Evolutionary conservation across 2,888 invertebrate species (phyloP).

Genomic region (Eristalinus aeneus): DNA sequence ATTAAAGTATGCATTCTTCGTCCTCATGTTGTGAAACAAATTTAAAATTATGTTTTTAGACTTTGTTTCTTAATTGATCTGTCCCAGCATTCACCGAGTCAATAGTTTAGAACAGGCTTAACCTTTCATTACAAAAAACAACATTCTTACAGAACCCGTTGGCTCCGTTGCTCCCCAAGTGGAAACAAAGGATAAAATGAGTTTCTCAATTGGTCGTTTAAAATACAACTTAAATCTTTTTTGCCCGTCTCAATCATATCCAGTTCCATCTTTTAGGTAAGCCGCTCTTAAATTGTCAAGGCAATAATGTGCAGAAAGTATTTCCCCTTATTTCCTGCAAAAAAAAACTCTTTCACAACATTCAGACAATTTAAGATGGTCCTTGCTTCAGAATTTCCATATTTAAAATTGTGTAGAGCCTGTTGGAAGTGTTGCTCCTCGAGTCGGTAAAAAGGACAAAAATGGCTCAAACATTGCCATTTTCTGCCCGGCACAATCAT

Average conservation of each 20-base stretch:
- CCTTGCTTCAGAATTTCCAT: background rate
- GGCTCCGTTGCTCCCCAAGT: constrained; percentile 84
- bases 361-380: constrained; percentile 48
- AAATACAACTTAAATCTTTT: constrained; percentile 80
- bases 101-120: background rate
- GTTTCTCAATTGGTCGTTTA: constrained; percentile 72
- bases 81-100: background rate
- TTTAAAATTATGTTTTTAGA: no score
- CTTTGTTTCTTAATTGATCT: no score
- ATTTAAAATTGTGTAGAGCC: constrained; percentile 77
- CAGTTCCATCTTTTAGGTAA: constrained; percentile 85
- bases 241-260: constrained; percentile 86
- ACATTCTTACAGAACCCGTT: constrained; percentile 79
- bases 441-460: constrained; percentile 82
- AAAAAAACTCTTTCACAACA: no score
- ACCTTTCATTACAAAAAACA: background rate
- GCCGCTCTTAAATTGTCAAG: background rate
- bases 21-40: no score
- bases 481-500: constrained; percentile 88
- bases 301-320: no score
- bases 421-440: constrained; percentile 82
- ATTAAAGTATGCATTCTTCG: no score
- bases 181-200: constrained; percentile 84
- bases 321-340: no score
- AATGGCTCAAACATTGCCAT: constrained; percentile 82